These are phyloP conservation scores for Ceratosolen fusciceps DNA, from an alignment of 1,140 invertebrate genomes.

Conservation along the genomic window DNA sequence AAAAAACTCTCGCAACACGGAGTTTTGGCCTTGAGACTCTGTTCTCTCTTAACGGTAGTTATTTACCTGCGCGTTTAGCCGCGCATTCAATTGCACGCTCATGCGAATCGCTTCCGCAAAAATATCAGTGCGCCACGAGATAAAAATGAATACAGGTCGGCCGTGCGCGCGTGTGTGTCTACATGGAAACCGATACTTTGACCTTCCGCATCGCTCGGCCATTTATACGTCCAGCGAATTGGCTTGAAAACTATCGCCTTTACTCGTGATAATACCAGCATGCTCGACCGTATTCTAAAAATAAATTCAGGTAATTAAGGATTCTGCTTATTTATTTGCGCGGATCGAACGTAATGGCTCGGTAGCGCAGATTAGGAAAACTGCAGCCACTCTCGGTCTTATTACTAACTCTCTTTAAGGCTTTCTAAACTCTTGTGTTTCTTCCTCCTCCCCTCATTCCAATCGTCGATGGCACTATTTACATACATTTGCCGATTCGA, in stretches of 20 bases:
- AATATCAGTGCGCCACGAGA: constrained; percentile 17
- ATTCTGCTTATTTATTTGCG: not conserved
- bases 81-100: not conserved
- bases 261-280: no score
- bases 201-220: constrained; percentile 15
- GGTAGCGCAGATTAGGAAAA: not conserved
- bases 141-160: not conserved
- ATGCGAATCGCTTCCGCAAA: constrained; percentile 18
- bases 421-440: not conserved
- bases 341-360: not conserved
- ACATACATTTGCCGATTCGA: no score
- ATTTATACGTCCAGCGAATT: not conserved
- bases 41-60: not conserved
- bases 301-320: not conserved
- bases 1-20: not conserved
- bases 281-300: no score
- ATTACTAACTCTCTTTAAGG: not conserved
- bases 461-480: no score
- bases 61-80: not conserved
- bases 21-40: not conserved
- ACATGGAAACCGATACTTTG: constrained; percentile 29
- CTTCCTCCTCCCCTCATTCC: no score
- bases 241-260: not conserved
- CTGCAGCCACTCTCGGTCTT: no score
- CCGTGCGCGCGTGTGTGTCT: not conserved